Conservation (phyloP, 2,888 invertebrate genomes). For the Ennomos fuscantarius region DNA sequence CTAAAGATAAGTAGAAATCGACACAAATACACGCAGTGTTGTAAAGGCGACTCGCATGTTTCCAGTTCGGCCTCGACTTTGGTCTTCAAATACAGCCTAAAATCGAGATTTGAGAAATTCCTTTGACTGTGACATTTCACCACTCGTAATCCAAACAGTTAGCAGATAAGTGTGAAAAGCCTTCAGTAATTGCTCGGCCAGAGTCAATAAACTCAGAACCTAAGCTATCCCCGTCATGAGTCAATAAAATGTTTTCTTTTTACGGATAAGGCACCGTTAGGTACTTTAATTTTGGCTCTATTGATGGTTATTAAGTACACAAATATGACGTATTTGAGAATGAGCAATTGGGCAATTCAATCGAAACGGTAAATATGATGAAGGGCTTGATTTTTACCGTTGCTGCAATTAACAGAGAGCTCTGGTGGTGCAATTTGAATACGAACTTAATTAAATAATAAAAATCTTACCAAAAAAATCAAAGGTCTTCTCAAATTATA, state of each 20-base stretch:
- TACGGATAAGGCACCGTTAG: constrained; percentile 14
- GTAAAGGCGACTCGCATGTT: constrained; percentile 28
- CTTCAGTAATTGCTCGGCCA: constrained; percentile 65
- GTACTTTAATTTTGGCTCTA: constrained; percentile 28
- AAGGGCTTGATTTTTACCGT: constrained; percentile 22
- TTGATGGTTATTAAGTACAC: constrained; percentile 22
- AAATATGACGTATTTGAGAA: constrained; percentile 10
- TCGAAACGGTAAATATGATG: constrained; percentile 32
- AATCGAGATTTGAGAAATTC: constrained; percentile 52
- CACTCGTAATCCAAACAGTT: constrained; percentile 63
- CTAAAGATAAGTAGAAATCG: not conserved
- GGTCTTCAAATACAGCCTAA: constrained; percentile 24
- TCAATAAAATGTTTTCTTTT: constrained; percentile 12
- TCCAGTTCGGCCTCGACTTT: constrained; percentile 47
- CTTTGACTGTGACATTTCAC: constrained; percentile 75
- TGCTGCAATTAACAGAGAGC: constrained; percentile 18
- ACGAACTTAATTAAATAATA: too few species aligned
- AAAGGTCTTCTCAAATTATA: too few species aligned
- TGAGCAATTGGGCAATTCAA: constrained; percentile 28
- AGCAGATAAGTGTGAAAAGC: constrained; percentile 79
- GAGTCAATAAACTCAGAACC: constrained; percentile 52
- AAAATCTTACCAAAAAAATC: too few species aligned
- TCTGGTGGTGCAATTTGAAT: not conserved
- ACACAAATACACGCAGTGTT: constrained; percentile 6
- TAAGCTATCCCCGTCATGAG: constrained; percentile 4